Percentiles rank a stretch among this genome's conserved stretches.
phyloP scores from a whole-genome alignment of 1,140 invertebrate species.

The Protaetia brevitarsis region DNA sequence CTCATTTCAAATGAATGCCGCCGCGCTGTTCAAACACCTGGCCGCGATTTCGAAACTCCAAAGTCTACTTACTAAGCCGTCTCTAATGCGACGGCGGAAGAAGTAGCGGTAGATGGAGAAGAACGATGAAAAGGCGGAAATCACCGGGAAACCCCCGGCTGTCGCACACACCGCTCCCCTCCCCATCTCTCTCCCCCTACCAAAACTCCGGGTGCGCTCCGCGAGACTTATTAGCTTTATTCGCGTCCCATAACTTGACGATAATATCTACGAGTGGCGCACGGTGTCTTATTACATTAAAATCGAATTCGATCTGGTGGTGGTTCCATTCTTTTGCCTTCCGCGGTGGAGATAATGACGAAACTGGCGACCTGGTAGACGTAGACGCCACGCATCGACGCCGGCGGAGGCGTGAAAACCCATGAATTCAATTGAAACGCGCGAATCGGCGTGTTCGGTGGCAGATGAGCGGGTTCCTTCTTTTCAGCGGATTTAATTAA shows the following conservation, averaged over 20 bases:
- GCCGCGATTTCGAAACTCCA: background rate
- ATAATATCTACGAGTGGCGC: background rate
- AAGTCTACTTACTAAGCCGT: slow-evolving; percentile 1
- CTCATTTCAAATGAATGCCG: slow-evolving; percentile 17
- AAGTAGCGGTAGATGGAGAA: background rate
- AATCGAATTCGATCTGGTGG: slow-evolving; percentile 7
- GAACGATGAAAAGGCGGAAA: background rate
- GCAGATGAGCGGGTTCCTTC: no score
- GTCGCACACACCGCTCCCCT: no score
- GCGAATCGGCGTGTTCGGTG: no score
- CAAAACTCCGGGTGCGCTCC: background rate
- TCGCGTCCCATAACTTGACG: slow-evolving; percentile 27
- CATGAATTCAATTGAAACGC: background rate
- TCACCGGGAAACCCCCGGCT: background rate
- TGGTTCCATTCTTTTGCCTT: background rate
- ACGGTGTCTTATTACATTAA: slow-evolving; percentile 19
- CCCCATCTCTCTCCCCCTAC: background rate
- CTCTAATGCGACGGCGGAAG: background rate
- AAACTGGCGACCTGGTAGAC: background rate
- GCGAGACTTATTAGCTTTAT: slow-evolving; percentile 27
- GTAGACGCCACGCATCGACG: background rate
- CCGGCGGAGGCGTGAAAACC: background rate
- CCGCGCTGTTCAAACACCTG: slow-evolving; percentile 31
- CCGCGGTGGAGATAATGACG: background rate
- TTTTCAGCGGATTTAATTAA: no score